Evolutionary conservation across 2,113 vertebrate species (phyloP).

Genomic region (Ailurus styani): DNA sequence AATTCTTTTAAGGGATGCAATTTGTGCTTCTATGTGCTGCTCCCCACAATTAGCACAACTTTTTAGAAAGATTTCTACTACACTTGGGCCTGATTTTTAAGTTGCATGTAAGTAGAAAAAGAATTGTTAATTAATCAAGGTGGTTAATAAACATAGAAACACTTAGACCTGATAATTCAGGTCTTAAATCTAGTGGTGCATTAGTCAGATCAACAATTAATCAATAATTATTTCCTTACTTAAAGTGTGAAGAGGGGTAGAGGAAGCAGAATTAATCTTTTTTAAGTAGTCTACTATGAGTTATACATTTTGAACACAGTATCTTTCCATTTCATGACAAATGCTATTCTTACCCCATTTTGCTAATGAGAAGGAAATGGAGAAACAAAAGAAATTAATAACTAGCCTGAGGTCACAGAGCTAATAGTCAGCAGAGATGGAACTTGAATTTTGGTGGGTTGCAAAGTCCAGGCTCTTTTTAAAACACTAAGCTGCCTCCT

Average conservation of each 20-base stretch:
- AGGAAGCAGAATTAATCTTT: not conserved
- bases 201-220: not conserved
- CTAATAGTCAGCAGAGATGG: not conserved
- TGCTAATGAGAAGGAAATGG: not conserved
- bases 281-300: not conserved
- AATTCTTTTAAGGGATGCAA: not conserved
- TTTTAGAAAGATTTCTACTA: not conserved
- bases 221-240: not conserved
- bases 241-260: not conserved
- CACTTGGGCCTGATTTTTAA: not conserved
- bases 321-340: not conserved
- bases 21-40: not conserved
- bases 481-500: not conserved
- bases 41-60: not conserved
- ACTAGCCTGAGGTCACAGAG: not conserved
- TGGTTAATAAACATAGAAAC: conserved; percentile 24
- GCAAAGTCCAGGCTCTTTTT: not conserved
- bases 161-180: not conserved
- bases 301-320: not conserved
- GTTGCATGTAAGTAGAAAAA: not conserved
- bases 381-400: conserved; percentile 11
- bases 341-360: not conserved
- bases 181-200: not conserved
- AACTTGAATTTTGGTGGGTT: not conserved
- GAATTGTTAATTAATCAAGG: not conserved